These are phyloP conservation scores for Lymantria monacha DNA, from an alignment of 2,888 invertebrate genomes.

Conservation along the genomic window DNA sequence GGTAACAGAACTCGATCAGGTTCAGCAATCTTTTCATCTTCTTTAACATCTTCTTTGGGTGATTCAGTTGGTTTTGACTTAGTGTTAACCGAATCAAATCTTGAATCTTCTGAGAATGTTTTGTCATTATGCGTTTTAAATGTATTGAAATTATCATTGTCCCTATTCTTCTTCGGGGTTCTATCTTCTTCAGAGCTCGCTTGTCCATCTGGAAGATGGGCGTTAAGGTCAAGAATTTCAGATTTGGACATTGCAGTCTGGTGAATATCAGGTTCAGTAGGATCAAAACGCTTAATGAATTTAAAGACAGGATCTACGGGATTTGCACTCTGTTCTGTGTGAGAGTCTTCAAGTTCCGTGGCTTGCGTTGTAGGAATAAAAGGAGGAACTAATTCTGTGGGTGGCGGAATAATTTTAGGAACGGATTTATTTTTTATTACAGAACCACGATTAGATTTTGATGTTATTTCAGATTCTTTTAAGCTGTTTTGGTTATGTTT, in stretches of 20 bases:
- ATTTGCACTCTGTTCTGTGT: constrained; percentile 26
- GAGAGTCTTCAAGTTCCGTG: constrained; percentile 43
- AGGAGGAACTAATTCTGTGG: constrained; percentile 53
- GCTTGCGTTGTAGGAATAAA: constrained; percentile 45
- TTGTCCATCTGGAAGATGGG: constrained; percentile 64
- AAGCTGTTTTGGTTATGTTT: constrained; percentile 48
- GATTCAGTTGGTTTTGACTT: constrained; percentile 39
- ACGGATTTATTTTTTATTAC: constrained; percentile 9
- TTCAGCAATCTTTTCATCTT: constrained; percentile 29
- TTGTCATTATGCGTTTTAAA: constrained; percentile 54
- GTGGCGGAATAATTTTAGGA: constrained; percentile 43
- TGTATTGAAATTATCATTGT: constrained; percentile 52
- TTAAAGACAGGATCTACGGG: constrained; percentile 56
- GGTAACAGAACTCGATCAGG: constrained; percentile 73
- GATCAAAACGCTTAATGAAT: constrained; percentile 75
- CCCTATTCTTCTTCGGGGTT: constrained; percentile 56
- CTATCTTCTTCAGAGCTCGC: constrained; percentile 67
- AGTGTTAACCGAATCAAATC: constrained; percentile 56
- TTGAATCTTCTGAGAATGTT: constrained; percentile 39
- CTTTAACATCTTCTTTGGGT: constrained; percentile 8
- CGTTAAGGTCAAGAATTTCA: constrained; percentile 65
- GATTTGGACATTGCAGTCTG: constrained; percentile 67
- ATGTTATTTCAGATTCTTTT: constrained; percentile 47
- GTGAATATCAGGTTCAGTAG: constrained; percentile 60
- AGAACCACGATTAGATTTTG: constrained; percentile 38